Percentiles rank a stretch among this genome's conserved stretches.
Evolutionary conservation across 2,113 vertebrate genomes (phyloP).

Genomic region (Gymnorhina tibicen): DNA sequence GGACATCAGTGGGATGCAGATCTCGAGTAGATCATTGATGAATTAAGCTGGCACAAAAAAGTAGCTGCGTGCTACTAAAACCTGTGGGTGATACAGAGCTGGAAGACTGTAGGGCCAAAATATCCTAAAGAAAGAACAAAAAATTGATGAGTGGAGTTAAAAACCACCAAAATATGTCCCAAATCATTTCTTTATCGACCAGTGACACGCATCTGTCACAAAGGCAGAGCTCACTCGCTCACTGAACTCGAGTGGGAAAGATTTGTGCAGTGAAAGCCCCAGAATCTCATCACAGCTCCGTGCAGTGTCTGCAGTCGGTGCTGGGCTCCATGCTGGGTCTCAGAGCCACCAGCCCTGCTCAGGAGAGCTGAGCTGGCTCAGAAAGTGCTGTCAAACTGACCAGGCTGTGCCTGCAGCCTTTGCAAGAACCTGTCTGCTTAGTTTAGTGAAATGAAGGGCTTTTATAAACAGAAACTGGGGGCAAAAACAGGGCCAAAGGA

Average conservation of each 20-base stretch:
- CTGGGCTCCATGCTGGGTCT: neutral
- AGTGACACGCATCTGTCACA: neutral
- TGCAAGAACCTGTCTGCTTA: neutral
- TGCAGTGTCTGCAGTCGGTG: neutral
- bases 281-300: neutral
- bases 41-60: neutral
- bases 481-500: neutral
- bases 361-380: neutral
- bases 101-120: neutral
- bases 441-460: neutral
- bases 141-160: neutral
- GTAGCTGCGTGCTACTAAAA: neutral
- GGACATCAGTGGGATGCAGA: neutral
- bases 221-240: neutral
- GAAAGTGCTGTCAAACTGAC: neutral
- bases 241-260: neutral
- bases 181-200: neutral
- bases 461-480: neutral
- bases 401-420: neutral
- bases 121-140: neutral
- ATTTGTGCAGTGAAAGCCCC: neutral
- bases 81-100: neutral
- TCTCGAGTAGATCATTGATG: neutral
- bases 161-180: neutral
- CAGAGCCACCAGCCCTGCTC: neutral